These are phyloP conservation scores for Microcebus ravelobensis DNA, from an alignment of 2,113 vertebrate species.

Conservation along the genomic window DNA sequence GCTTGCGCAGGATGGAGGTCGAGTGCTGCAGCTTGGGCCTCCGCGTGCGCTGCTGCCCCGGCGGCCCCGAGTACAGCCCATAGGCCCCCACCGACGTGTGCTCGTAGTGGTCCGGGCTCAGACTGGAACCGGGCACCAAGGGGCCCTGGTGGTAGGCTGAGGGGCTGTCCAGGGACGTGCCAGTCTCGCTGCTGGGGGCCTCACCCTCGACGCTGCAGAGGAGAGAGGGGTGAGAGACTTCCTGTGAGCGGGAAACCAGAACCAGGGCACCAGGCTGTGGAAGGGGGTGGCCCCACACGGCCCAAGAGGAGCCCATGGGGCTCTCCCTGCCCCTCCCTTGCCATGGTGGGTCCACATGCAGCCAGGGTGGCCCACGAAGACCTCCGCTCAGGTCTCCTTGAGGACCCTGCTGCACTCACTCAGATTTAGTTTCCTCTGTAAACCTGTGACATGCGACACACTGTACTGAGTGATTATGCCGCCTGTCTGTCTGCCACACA, in stretches of 20 bases:
- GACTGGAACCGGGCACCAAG: slow-evolving; percentile 87
- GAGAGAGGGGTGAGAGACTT: slow-evolving; percentile 28
- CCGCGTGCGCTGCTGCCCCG: slow-evolving; percentile 89
- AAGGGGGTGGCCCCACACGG: background rate
- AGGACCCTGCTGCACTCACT: background rate
- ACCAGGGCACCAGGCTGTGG: fast-evolving
- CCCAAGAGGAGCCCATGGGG: too few species aligned
- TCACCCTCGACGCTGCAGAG: slow-evolving; percentile 95
- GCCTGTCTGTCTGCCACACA: background rate
- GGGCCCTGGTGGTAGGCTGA: slow-evolving; percentile 90
- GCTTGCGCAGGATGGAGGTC: slow-evolving; percentile 96
- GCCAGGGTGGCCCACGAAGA: background rate
- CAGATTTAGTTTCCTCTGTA: background rate
- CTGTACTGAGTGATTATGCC: background rate
- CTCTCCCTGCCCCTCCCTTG: too few species aligned
- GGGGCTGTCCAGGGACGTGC: slow-evolving; percentile 91
- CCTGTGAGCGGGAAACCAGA: background rate
- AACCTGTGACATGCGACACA: fast-evolving
- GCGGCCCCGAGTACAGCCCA: slow-evolving; percentile 87
- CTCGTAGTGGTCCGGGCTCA: slow-evolving; percentile 92
- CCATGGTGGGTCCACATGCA: fast-evolving
- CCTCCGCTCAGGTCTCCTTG: background rate
- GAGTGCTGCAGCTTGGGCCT: slow-evolving; percentile 97
- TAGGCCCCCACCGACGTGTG: slow-evolving; percentile 86
- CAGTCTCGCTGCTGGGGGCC: slow-evolving; percentile 90